A percentile compares a stretch with the other conserved stretches of the same genome.
Evolutionary conservation across 2,113 vertebrate species (phyloP).

Genomic region (Camelus bactrianus): DNA sequence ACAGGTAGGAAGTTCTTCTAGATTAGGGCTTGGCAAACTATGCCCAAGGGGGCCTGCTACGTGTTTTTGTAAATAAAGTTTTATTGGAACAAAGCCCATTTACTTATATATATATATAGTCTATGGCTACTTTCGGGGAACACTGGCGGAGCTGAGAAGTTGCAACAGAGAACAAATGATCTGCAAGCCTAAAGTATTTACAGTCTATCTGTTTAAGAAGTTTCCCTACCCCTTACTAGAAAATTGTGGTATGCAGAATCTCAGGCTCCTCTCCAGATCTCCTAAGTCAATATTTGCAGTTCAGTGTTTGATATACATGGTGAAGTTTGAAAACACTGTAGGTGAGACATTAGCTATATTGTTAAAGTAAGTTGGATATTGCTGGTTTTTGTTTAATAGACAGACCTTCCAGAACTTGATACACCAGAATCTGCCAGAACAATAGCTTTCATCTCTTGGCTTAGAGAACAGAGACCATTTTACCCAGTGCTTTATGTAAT

Average conservation of each 20-base stretch:
- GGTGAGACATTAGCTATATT: background rate
- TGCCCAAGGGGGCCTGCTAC: background rate
- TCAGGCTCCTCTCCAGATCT: background rate
- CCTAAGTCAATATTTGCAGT: background rate
- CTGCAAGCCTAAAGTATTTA: background rate
- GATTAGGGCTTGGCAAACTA: background rate
- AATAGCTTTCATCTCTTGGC: constrained; percentile 93
- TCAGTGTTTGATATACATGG: background rate
- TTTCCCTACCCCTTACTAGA: background rate
- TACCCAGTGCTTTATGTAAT: constrained; percentile 94
- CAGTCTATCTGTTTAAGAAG: background rate
- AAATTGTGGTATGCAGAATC: background rate
- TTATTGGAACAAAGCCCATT: background rate
- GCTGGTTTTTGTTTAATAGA: constrained; percentile 85
- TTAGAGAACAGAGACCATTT: constrained; percentile 96
- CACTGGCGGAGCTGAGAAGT: background rate
- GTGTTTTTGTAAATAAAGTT: background rate
- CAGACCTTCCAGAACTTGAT: constrained; percentile 95
- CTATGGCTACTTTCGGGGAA: background rate
- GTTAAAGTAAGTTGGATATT: constrained; percentile 31
- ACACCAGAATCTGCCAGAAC: constrained; percentile 94
- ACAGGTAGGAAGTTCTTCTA: background rate
- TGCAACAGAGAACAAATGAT: constrained; percentile 14
- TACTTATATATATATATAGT: background rate
- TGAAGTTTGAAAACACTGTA: constrained; percentile 27